Evolutionary conservation across 2,797 vertebrate species (phyloP).

Genomic region (Lerista edwardsae): DNA sequence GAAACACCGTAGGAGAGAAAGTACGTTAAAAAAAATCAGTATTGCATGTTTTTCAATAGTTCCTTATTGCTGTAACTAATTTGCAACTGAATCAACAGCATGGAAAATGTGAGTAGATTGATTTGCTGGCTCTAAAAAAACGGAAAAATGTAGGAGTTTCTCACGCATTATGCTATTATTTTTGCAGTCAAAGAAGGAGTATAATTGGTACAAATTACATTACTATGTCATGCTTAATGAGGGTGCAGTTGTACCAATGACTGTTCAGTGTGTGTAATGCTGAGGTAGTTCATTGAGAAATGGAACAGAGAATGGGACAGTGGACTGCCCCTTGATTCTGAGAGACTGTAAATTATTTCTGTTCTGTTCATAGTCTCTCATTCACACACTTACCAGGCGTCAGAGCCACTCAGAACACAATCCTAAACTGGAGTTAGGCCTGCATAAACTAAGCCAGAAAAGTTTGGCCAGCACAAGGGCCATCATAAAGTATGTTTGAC

Average conservation of each 20-base stretch:
- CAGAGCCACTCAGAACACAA: no score
- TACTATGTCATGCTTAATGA: neutral
- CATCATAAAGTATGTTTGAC: no score
- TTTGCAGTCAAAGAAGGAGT: neutral
- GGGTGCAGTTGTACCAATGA: neutral
- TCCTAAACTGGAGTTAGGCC: no score
- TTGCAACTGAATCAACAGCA: neutral
- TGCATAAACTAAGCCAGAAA: no score
- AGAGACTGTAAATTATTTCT: neutral
- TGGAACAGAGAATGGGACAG: neutral
- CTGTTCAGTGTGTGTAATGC: neutral
- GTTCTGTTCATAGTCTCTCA: neutral
- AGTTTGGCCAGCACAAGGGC: no score
- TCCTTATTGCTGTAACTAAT: neutral
- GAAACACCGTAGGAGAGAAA: neutral
- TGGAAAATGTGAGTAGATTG: conserved; percentile 6
- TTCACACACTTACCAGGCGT: neutral
- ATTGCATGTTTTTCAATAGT: neutral
- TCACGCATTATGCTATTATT: neutral
- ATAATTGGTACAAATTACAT: neutral
- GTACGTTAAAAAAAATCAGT: conserved; percentile 16
- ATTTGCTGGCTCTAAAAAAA: neutral
- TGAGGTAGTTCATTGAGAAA: neutral
- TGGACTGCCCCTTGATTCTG: neutral
- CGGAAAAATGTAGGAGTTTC: neutral